Base-by-base conservation (phyloP, 2,888 invertebrate genomes). In the Petrolisthes cinctipes region DNA sequence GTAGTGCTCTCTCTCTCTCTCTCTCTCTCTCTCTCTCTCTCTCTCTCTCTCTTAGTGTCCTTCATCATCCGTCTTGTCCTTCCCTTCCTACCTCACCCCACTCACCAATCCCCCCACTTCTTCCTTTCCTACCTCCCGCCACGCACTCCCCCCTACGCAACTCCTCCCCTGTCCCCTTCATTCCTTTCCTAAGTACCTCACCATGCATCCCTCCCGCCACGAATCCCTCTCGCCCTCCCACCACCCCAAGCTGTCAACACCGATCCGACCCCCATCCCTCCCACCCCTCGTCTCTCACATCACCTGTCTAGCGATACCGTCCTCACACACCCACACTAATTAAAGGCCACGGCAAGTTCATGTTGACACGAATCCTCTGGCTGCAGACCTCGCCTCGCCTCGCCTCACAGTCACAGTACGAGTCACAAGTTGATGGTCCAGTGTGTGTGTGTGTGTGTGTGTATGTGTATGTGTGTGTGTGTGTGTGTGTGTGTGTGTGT, bases 1-100 rank as follows among this genome's bases (percentile, higher is more conserved):
- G 37, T 37, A 37, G 37, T 37, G 37, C 23, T 66, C 81, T 56
- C 54, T 53, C 61, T 53, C 14, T 66, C 51, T 51, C 66, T 17
- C 66, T 20, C 14, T 51, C 51, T 51, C 37, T 76, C 81, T n/a
- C 66, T 53, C 66, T 68, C 81, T 66, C 56, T 56, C 75, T 54
- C 71, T 82, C 73, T 75, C 73, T 66, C 56, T 54, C 83, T 73
- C 75, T 83, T 56, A 23, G 56, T 23, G 20, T 20, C 61, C 61
- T 2, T 61, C 61, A 14, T 61, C 61, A 14, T 61, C 61, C 17
- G 51, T 54, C 79, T 17, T 53, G 14, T 53, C 79, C 54, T n/a
- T 20, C 51, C 20, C 51, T 54, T 53, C 20, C 79, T 54, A 4
- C 9, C 51, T 20, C 14, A 9, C 20, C 79, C 66, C 66, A 51